A percentile compares a stretch with the other conserved stretches of the same genome.
Evolutionary conservation across 2,888 invertebrate species (phyloP).

Genomic region (Empis livida): DNA sequence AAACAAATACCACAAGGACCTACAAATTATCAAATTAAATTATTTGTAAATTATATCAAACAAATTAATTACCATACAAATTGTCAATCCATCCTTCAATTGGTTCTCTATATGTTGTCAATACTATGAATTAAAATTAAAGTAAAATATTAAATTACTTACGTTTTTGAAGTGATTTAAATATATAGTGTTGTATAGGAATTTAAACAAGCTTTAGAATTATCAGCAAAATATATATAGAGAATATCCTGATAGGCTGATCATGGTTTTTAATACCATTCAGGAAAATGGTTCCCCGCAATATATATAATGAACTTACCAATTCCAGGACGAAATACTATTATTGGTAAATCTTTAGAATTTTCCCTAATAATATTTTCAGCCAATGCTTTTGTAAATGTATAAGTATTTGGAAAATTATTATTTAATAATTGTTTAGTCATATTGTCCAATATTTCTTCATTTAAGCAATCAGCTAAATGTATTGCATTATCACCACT

Average conservation of each 20-base stretch:
- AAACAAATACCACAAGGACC: slow-evolving; percentile 36
- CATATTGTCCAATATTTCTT: slow-evolving; percentile 30
- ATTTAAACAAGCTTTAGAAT: too few relatives aligned
- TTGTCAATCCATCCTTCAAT: slow-evolving; percentile 38
- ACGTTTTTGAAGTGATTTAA: too few relatives aligned
- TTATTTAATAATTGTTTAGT: slow-evolving; percentile 30
- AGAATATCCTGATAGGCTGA: too few relatives aligned
- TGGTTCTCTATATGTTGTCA: slow-evolving; percentile 37
- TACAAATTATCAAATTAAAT: too few relatives aligned
- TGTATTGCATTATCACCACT: slow-evolving; percentile 33
- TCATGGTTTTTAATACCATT: too few relatives aligned
- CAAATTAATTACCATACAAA: too few relatives aligned
- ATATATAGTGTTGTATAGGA: too few relatives aligned
- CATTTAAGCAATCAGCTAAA: slow-evolving; percentile 33
- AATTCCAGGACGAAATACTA: slow-evolving; percentile 35
- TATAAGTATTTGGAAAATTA: slow-evolving; percentile 36
- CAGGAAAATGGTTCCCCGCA: too few relatives aligned
- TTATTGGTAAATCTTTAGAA: slow-evolving; percentile 29
- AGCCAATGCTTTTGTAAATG: slow-evolving; percentile 36
- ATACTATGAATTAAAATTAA: slow-evolving; percentile 21
- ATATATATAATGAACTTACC: too few relatives aligned
- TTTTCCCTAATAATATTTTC: slow-evolving; percentile 35
- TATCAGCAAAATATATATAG: too few relatives aligned
- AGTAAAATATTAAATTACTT: too few relatives aligned
- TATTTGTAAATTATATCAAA: too few relatives aligned